Percentiles rank a stretch among this genome's conserved stretches.
Conservation (phyloP, 2,888 invertebrate genomes). For the Drosophila nigritarsus region DNA sequence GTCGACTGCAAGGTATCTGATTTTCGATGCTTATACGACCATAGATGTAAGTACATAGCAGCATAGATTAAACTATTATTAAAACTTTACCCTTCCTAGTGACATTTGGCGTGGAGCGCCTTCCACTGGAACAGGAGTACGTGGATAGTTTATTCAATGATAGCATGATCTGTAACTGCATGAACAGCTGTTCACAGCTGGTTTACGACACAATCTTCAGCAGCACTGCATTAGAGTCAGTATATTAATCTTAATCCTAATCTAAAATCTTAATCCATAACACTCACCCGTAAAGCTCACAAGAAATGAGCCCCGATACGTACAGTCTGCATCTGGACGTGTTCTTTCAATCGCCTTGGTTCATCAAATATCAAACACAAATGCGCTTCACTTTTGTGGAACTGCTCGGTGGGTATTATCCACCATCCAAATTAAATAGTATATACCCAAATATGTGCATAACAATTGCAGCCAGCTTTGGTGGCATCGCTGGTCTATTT, state of each 20-base stretch:
- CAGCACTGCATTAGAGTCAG: constrained; percentile 66
- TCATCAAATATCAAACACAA: constrained; percentile 84
- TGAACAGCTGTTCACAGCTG: constrained; percentile 80
- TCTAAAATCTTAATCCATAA: background rate
- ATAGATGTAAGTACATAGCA: constrained; percentile 69
- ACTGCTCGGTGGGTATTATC: constrained; percentile 80
- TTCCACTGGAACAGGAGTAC: constrained; percentile 63
- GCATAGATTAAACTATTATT: background rate
- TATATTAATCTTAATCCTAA: background rate
- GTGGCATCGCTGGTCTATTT: constrained; percentile 86
- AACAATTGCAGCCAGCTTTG: constrained; percentile 84
- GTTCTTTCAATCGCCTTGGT: constrained; percentile 82
- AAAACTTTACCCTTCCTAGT: constrained; percentile 8
- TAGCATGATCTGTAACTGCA: constrained; percentile 82
- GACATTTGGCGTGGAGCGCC: constrained; percentile 70
- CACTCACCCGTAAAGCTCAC: constrained; percentile 27
- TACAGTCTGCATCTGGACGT: constrained; percentile 77
- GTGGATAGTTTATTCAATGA: constrained; percentile 68
- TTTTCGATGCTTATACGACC: constrained; percentile 77
- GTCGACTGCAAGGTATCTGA: constrained; percentile 76
- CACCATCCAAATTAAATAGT: background rate
- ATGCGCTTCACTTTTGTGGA: constrained; percentile 85
- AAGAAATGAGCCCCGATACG: constrained; percentile 19
- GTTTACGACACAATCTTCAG: constrained; percentile 65
- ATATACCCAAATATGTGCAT: background rate